Percentiles rank a stretch among this genome's conserved stretches.
These are phyloP conservation scores for Lutraria rhynchaena DNA, from an alignment of 1,140 invertebrate genomes.

Conservation along the genomic window DNA sequence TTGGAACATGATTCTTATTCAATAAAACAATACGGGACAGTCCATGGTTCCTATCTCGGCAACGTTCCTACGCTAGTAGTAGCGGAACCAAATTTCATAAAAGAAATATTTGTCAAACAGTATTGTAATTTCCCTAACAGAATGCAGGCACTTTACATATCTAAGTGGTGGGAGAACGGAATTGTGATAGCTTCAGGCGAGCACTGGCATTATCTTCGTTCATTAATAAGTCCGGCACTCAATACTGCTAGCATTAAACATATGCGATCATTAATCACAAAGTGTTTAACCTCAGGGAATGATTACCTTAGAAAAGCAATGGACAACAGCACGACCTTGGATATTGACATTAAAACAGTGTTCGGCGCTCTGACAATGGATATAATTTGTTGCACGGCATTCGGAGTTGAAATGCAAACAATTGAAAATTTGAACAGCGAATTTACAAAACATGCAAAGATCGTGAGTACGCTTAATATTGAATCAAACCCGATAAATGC, in stretches of 20 bases:
- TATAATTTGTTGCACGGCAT: constrained; percentile 34
- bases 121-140: constrained; percentile 33
- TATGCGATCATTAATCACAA: background rate
- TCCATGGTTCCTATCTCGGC: constrained; percentile 32
- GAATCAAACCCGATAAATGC: constrained; percentile 32
- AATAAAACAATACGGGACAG: constrained; percentile 19
- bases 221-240: constrained; percentile 22
- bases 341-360: constrained; percentile 2
- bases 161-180: constrained; percentile 45
- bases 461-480: constrained; percentile 45
- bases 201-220: constrained; percentile 32
- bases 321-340: background rate
- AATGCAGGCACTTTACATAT: constrained; percentile 47
- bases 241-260: constrained; percentile 2
- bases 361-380: constrained; percentile 38
- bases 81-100: constrained; percentile 13
- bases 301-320: background rate
- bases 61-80: constrained; percentile 45
- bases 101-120: constrained; percentile 44
- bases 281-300: background rate
- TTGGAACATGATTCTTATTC: constrained; percentile 21
- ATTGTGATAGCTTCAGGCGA: constrained; percentile 28
- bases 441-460: constrained; percentile 42
- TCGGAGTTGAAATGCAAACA: constrained; percentile 31
- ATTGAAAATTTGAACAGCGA: constrained; percentile 20